These are phyloP conservation scores for Bathynomus jamesi DNA, from an alignment of 1,140 invertebrate species.

Conservation along the genomic window DNA sequence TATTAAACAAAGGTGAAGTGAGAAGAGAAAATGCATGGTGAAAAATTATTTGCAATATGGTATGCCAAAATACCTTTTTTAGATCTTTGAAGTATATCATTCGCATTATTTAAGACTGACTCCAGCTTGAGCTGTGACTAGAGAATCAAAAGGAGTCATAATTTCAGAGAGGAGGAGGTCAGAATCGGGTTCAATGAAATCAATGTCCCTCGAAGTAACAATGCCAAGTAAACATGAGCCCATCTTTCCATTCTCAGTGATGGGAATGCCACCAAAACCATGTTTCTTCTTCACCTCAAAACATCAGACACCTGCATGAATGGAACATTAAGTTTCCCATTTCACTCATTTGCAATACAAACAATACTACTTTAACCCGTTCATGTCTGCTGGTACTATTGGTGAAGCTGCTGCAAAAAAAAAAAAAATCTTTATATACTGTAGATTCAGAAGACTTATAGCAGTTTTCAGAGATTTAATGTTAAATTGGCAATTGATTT, in stretches of 20 bases:
- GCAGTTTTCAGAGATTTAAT: too few species aligned
- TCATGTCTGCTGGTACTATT: too few species aligned
- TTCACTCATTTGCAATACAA: too few species aligned
- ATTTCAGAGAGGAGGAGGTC: conserved; percentile 55
- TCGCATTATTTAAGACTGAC: conserved; percentile 88
- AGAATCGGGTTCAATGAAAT: conserved; percentile 70
- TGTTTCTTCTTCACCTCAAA: conserved; percentile 78
- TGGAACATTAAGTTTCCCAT: too few species aligned
- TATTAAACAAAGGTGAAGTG: neutral
- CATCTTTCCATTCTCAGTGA: conserved; percentile 88
- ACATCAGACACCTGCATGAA: too few species aligned
- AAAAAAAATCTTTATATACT: too few species aligned
- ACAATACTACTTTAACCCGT: too few species aligned
- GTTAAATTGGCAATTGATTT: too few species aligned
- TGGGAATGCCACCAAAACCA: conserved; percentile 95
- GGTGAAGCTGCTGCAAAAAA: too few species aligned
- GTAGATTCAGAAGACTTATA: too few species aligned
- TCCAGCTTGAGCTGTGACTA: conserved; percentile 79
- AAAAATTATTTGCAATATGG: too few species aligned
- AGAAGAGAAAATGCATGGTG: neutral
- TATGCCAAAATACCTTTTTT: conserved; percentile 59
- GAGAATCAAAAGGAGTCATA: conserved; percentile 80
- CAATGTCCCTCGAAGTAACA: conserved; percentile 96
- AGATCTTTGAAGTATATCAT: conserved; percentile 88
- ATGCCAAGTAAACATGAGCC: conserved; percentile 89